A percentile compares a stretch with the other conserved stretches of the same genome.
Evolutionary conservation across 1,140 invertebrate genomes (phyloP).

Genomic region (Heliothis subflexa): DNA sequence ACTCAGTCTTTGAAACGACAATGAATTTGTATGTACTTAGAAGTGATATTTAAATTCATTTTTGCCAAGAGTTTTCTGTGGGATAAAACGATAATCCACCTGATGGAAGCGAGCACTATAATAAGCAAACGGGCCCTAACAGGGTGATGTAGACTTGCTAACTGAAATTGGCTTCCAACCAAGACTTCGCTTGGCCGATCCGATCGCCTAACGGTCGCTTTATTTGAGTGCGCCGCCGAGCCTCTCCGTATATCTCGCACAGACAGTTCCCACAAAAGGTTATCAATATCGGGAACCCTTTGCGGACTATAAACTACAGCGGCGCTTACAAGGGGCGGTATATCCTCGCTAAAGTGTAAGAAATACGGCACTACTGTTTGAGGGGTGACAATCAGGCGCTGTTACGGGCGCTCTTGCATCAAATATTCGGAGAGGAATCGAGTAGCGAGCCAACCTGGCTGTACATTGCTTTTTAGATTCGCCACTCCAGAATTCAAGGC

Average conservation of each 20-base stretch:
- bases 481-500: slow-evolving; percentile 40
- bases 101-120: slow-evolving; percentile 25
- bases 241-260: slow-evolving; percentile 22
- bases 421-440: slow-evolving; percentile 43
- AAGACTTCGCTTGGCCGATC: slow-evolving; percentile 33
- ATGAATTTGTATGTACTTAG: slow-evolving; percentile 39
- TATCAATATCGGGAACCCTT: slow-evolving; percentile 40
- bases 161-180: slow-evolving; percentile 44
- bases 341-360: slow-evolving; percentile 31
- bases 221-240: slow-evolving; percentile 36
- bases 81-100: slow-evolving; percentile 41
- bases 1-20: slow-evolving; percentile 24
- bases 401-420: slow-evolving; percentile 9
- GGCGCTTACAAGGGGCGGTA: slow-evolving; percentile 24
- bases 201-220: slow-evolving; percentile 20
- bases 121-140: slow-evolving; percentile 29
- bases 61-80: slow-evolving; percentile 12
- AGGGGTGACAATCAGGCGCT: slow-evolving; percentile 28
- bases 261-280: slow-evolving; percentile 43
- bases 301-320: slow-evolving; percentile 44
- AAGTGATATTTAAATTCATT: slow-evolving; percentile 50
- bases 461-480: slow-evolving; percentile 47
- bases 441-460: slow-evolving; percentile 31
- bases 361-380: slow-evolving; percentile 19
- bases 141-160: slow-evolving; percentile 36